phyloP scores from a whole-genome alignment of 1,140 invertebrate genomes.

The Drosophila grimshawi region DNA sequence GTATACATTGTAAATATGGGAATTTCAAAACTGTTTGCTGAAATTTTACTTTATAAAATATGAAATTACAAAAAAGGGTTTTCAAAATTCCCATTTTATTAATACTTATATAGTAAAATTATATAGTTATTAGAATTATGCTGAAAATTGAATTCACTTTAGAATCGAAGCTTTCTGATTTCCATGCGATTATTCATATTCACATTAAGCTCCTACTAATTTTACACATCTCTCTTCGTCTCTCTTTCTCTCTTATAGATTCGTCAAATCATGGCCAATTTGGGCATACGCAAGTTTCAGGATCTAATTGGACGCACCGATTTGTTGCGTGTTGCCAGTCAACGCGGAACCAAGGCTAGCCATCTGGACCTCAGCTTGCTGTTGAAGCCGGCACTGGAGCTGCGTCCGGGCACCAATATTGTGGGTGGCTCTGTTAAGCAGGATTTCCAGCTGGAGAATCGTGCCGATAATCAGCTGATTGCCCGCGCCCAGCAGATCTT shows the following conservation, averaged over 20 bases:
- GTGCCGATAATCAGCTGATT: constrained; percentile 94
- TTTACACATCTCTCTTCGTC: not conserved
- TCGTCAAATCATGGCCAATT: constrained; percentile 93
- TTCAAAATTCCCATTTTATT: too few relatives aligned
- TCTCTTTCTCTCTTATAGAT: constrained; percentile 85
- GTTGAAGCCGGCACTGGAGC: constrained; percentile 94
- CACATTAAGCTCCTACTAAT: fast-evolving
- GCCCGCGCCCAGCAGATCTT: constrained; percentile 90
- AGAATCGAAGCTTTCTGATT: too few relatives aligned
- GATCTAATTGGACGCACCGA: constrained; percentile 98
- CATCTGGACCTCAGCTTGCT: constrained; percentile 94
- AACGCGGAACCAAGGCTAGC: constrained; percentile 90
- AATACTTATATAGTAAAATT: too few relatives aligned
- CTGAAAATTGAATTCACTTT: too few relatives aligned
- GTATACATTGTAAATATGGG: too few relatives aligned
- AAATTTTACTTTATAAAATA: too few relatives aligned
- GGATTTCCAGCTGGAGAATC: constrained; percentile 96
- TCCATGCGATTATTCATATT: too few relatives aligned
- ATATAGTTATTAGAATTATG: too few relatives aligned
- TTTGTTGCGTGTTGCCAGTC: constrained; percentile 89
- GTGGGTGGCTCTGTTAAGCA: constrained; percentile 93
- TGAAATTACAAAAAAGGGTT: too few relatives aligned
- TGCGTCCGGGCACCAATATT: constrained; percentile 95
- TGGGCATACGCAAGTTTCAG: constrained; percentile 95
- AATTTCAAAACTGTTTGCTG: too few relatives aligned